phyloP scores from a whole-genome alignment of 2,888 invertebrate species.

The Drosophila recens region DNA sequence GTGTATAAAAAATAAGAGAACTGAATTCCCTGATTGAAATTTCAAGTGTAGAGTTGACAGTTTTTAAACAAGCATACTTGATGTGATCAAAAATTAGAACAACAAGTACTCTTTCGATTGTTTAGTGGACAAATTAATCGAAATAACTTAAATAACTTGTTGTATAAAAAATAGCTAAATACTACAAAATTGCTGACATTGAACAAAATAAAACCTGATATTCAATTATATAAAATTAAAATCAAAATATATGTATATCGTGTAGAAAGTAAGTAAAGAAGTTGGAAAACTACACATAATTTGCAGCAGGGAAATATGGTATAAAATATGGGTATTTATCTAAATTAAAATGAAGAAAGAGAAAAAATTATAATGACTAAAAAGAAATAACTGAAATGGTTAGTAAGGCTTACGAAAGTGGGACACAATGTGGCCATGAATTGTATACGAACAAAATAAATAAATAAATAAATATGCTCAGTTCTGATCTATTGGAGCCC shows the following conservation, averaged over 20 bases:
- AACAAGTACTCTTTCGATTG: too few relatives aligned
- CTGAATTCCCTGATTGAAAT: not conserved
- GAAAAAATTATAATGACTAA: not conserved
- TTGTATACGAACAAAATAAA: not conserved
- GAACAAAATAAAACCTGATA: not conserved
- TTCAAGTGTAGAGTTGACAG: conserved; percentile 18
- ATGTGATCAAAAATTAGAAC: not conserved
- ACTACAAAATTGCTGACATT: not conserved
- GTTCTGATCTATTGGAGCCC: conserved; percentile 9
- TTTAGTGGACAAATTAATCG: too few relatives aligned
- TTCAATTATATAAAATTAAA: too few relatives aligned
- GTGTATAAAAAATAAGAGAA: not conserved
- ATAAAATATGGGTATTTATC: too few relatives aligned
- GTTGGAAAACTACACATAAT: too few relatives aligned
- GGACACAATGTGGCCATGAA: not conserved
- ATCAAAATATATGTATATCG: too few relatives aligned
- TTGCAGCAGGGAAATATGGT: too few relatives aligned
- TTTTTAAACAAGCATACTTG: too few relatives aligned
- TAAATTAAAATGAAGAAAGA: too few relatives aligned
- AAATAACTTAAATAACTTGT: not conserved
- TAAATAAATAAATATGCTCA: not conserved
- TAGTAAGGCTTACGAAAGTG: not conserved
- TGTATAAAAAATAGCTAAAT: not conserved
- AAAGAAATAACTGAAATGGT: not conserved
- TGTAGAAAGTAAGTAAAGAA: too few relatives aligned